Evolutionary conservation across 1,140 invertebrate species (phyloP).

Genomic region (Micrasema minimum): DNA sequence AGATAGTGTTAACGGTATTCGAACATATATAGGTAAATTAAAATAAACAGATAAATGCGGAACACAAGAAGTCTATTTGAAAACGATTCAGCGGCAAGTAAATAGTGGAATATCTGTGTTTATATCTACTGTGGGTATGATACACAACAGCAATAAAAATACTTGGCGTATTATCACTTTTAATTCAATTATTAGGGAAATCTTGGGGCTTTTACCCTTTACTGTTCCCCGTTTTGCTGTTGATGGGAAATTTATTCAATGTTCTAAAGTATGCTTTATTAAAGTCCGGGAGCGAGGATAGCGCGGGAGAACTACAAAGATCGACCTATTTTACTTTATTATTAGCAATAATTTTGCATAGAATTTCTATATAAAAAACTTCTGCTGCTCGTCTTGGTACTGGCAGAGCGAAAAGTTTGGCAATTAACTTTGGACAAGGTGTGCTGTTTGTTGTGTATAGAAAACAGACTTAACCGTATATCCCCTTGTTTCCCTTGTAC

Average conservation of each 20-base stretch:
- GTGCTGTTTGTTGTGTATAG: constrained; percentile 43
- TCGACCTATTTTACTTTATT: constrained; percentile 53
- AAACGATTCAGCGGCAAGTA: constrained; percentile 36
- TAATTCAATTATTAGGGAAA: too few species aligned
- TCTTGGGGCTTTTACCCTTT: too few species aligned
- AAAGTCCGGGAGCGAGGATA: too few species aligned
- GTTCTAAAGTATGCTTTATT: too few species aligned
- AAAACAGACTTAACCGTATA: constrained; percentile 38
- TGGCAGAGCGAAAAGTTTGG: constrained; percentile 47
- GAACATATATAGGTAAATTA: constrained; percentile 38
- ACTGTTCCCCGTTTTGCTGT: too few species aligned
- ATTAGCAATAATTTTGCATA: constrained; percentile 54
- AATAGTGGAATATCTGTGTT: too few species aligned
- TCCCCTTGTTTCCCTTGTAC: constrained; percentile 25
- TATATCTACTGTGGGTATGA: too few species aligned
- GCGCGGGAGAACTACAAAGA: constrained; percentile 36
- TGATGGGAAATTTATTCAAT: too few species aligned
- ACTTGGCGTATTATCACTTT: constrained; percentile 13
- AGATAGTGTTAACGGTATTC: constrained; percentile 32
- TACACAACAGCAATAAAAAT: neutral
- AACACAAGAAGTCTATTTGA: constrained; percentile 53
- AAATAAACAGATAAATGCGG: constrained; percentile 52
- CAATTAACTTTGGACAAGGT: constrained; percentile 54
- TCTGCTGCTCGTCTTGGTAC: constrained; percentile 42
- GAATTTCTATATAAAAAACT: constrained; percentile 53